Evolutionary conservation across 2,888 invertebrate genomes (phyloP), one percentile per base, ranked within the genome.

Genomic region (Pardosa pseudoannulata): DNA sequence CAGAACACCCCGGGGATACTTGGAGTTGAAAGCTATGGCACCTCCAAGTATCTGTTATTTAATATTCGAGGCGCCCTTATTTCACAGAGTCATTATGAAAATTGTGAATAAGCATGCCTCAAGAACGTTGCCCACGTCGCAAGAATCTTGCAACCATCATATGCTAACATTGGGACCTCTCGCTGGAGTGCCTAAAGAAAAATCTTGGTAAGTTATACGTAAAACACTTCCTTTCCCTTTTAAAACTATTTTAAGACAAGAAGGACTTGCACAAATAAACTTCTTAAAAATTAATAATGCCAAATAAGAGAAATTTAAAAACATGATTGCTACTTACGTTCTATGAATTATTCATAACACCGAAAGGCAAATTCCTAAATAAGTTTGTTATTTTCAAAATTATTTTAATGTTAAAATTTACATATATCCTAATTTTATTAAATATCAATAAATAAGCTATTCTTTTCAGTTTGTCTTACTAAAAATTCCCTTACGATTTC

Each of bases 101-200:
- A 31, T 76, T 7, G 46, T 29, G 19, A 72, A 72, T 46, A 39
- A 2, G 28, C 29, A 31, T 19, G 13, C 32, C 9, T 70, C 23
- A 11, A n/a, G 70, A 16, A 28, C 32, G 41, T n/a, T 23, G 27
- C 27, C 70, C 27, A 27, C 32, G n/a, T 9, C 41, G 23, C 46
- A 19, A 27, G 81, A 75, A 23, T 56, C 56, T n/a, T 82, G 81
- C 36, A 67, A 41, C 9, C 71, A n/a, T 28, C 46, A 46, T 16
- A 71, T 64, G 32, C n/a, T 83, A 7, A n/a, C 29, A 28, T 9
- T 83, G 27, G 76, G 72, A 83, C 76, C 82, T 31, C 65, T 83
- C 13, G 23, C 74, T 39, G 81, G 81, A 56, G 71, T 76, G 28
- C 76, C 76, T 23, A 72, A 39, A 16, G 76, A 83, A 29, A 76